Percentiles rank a stretch among this genome's conserved stretches.
phyloP scores from a whole-genome alignment of 2,113 vertebrate genomes.

The Rynchops niger region DNA sequence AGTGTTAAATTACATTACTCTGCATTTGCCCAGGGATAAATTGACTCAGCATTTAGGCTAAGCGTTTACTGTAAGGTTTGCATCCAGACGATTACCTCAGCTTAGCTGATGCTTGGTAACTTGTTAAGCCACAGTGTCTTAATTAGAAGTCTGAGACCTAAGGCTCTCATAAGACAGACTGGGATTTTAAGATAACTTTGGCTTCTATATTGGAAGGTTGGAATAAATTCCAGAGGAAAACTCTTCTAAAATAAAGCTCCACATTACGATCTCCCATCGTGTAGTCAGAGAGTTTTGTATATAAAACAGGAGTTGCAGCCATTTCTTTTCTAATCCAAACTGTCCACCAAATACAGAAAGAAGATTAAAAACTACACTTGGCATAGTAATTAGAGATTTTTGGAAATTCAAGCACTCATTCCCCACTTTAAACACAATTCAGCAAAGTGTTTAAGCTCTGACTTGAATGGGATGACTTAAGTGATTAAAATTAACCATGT shows the following conservation, averaged over 20 bases:
- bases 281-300: constrained; percentile 7
- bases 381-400: constrained; percentile 49
- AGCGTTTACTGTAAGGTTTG: constrained; percentile 35
- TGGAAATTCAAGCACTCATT: constrained; percentile 35
- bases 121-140: constrained; percentile 45
- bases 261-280: not conserved
- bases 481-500: not conserved
- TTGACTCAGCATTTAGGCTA: constrained; percentile 64
- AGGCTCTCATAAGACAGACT: constrained; percentile 8
- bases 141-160: constrained; percentile 47
- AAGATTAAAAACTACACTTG: constrained; percentile 36
- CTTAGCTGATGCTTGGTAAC: constrained; percentile 29
- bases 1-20: constrained; percentile 46
- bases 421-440: constrained; percentile 49
- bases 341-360: constrained; percentile 36
- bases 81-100: constrained; percentile 66
- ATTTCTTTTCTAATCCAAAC: constrained; percentile 46
- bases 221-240: constrained; percentile 25
- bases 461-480: constrained; percentile 45
- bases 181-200: constrained; percentile 40
- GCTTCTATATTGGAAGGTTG: constrained; percentile 26
- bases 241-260: constrained; percentile 1
- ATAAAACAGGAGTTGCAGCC: constrained; percentile 2
- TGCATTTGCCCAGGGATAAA: constrained; percentile 35
- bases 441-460: constrained; percentile 41